A percentile compares a stretch with the other conserved stretches of the same genome.
Conservation (phyloP, 2,113 vertebrate species). For the Paedocypris sp. region DNA sequence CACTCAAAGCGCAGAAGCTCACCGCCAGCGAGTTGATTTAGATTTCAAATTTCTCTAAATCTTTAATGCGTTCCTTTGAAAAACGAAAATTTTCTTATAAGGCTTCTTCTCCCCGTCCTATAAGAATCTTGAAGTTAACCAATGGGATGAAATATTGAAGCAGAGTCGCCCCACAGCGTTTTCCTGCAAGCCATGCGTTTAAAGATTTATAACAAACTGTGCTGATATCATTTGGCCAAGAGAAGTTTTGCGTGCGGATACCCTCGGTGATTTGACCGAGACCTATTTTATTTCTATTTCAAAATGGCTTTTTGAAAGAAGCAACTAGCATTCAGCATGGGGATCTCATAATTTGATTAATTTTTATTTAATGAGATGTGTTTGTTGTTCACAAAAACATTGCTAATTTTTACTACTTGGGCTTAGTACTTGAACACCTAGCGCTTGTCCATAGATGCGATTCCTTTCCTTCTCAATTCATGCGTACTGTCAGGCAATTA, state of each 20-base stretch:
- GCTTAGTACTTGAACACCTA: too few relatives aligned
- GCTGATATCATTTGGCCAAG: slow-evolving; percentile 26
- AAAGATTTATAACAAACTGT: slow-evolving; percentile 33
- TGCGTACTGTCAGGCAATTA: too few relatives aligned
- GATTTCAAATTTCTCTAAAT: slow-evolving; percentile 34
- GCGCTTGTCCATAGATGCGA: too few relatives aligned
- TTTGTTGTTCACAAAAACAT: too few relatives aligned
- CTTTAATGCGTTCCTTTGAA: slow-evolving; percentile 30
- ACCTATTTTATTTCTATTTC: neutral
- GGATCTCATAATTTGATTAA: too few relatives aligned
- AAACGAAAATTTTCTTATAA: slow-evolving; percentile 25
- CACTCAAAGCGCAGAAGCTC: slow-evolving; percentile 13
- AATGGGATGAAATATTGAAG: slow-evolving; percentile 37
- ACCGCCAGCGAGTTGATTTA: slow-evolving; percentile 21
- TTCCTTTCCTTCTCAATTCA: too few relatives aligned
- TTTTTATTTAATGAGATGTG: too few relatives aligned
- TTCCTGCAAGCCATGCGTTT: slow-evolving; percentile 15
- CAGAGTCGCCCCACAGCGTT: neutral
- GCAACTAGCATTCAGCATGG: neutral
- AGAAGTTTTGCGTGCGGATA: slow-evolving; percentile 6
- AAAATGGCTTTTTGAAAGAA: neutral
- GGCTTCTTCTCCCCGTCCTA: neutral
- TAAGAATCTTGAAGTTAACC: slow-evolving; percentile 30
- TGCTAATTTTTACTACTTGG: too few relatives aligned
- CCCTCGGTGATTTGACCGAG: neutral